Percentiles rank a stretch among this genome's conserved stretches.
Evolutionary conservation across 2,113 vertebrate species (phyloP).

Genomic region (Aegithalos caudatus): DNA sequence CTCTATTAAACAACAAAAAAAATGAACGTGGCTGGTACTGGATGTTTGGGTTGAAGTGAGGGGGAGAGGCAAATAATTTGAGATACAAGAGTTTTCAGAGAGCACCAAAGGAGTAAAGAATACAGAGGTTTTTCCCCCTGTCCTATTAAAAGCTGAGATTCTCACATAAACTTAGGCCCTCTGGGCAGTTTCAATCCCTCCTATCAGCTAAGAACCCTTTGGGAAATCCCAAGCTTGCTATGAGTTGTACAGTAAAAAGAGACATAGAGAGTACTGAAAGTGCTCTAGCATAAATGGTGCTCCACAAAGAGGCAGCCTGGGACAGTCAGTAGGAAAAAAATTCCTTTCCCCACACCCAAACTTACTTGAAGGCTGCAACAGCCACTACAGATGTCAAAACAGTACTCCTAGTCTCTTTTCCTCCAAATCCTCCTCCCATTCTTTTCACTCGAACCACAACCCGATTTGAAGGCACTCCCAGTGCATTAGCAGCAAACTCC

Average conservation of each 20-base stretch:
- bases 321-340: neutral
- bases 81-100: neutral
- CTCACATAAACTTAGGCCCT: accelerated
- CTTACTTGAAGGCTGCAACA: slow-evolving; percentile 90
- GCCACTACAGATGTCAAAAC: slow-evolving; percentile 84
- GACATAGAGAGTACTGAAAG: neutral
- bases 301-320: neutral
- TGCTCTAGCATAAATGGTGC: neutral
- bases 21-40: neutral
- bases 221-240: neutral
- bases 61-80: neutral
- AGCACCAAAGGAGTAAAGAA: neutral
- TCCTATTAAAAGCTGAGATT: neutral
- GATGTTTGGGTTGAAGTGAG: neutral
- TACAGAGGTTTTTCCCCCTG: accelerated
- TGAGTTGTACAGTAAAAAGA: neutral
- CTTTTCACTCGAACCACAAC: slow-evolving; percentile 90
- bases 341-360: neutral
- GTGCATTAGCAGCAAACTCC: slow-evolving; percentile 77
- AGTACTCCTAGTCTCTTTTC: slow-evolving; percentile 87
- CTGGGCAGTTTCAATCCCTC: neutral
- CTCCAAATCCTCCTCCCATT: slow-evolving; percentile 95
- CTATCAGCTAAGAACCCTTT: neutral
- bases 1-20: neutral
- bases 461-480: slow-evolving; percentile 85